Base-by-base conservation (phyloP, 1,140 invertebrate genomes). In the Drosophila suzukii region DNA sequence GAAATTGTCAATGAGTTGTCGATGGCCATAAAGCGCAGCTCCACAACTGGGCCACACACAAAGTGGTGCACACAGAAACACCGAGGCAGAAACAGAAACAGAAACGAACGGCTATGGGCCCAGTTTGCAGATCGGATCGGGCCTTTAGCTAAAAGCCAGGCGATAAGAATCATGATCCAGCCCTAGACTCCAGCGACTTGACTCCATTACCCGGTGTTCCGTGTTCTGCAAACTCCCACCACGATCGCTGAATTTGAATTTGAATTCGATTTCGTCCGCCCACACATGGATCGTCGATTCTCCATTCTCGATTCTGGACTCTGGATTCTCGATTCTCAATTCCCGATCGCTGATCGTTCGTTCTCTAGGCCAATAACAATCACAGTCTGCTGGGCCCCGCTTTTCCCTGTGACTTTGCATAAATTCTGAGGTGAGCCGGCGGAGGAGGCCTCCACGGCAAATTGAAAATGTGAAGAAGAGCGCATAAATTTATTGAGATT, bases 381-480 rank as follows among this genome's bases (percentile, higher is more conserved):
- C 72, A 74, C 65, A 61, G 79, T 27, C 62, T 61, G 56, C n/a
- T 34, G 49, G n/a, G 49, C 49, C 46, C 24, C 30, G 49, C 49
- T 38, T 55, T 56, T 49, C 15, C 24, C 34, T 4, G 44, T 59
- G 44, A 79, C 57, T 77, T 89, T 89, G 77, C 84, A 89, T 89
- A 89, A 89, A 88, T 88, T 89, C 62, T 75, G 63, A 57, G 30
- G 38, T 57, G 15, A 60, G 51, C 57, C 65, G 49, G 71, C 63
- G 63, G 34, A 66, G 78, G 24, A 60, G 75, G 65, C 57, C 68
- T 75, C 61, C 50, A 55, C 56, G 63, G 81, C 80, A 89, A 89
- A 89, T 89, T 89, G 84, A 89, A 89, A 89, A 89, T 89, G 77
- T 89, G 81, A 89, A 89, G 80, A 89, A 89, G 84, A 85, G 84